Base-by-base conservation (phyloP, 2,888 invertebrate genomes). In the Calephelis perditalis region DNA sequence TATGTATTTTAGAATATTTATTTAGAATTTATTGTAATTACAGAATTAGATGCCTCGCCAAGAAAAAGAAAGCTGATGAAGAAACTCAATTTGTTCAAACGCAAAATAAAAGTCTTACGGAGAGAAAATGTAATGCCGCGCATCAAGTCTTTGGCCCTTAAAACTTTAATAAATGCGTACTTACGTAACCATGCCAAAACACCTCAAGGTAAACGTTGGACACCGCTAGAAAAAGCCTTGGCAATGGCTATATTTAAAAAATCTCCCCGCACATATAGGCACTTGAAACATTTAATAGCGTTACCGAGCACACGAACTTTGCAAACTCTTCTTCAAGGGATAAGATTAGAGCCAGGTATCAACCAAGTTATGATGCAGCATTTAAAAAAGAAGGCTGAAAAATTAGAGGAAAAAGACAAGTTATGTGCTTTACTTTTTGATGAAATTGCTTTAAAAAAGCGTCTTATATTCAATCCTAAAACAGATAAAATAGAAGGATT, bases 401-500 rank as follows among this genome's bases (percentile, higher is more conserved):
- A 58, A 61, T 11, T 56, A 9, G 54, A 47, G 5, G 47, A 59
- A 35, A 60, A 65, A 37, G 58, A 63, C 26, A 67, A 59, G 46
- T n/a, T 56, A 3, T 68, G 67, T 59, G 45, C 26, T 12, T 26
- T 68, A 2, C 10, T 66, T 1, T 68, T 70, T 57, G 70, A 69
- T n/a, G 67, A 69, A 59, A 69, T 69, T 3, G 61, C 60, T n/a
- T 40, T 57, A 35, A 52, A 60, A 11, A 56, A 3, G 12, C 10
- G 57, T 7, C 10, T 60, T 4, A 44, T 66, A 0, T 67, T 58
- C 15, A 61, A 69, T 57, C 3, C 36, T 5, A 37, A 11, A 0
- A 36, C 57, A 3, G 65, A 67, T 15, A 64, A 64, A 63, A 58
- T 69, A 9, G 65, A 68, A 12, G 67, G 70, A 3, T 70, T 57